Percentiles rank a stretch among this genome's conserved stretches.
Conservation (phyloP, 2,797 vertebrate genomes). For the Numenius phaeopus region DNA sequence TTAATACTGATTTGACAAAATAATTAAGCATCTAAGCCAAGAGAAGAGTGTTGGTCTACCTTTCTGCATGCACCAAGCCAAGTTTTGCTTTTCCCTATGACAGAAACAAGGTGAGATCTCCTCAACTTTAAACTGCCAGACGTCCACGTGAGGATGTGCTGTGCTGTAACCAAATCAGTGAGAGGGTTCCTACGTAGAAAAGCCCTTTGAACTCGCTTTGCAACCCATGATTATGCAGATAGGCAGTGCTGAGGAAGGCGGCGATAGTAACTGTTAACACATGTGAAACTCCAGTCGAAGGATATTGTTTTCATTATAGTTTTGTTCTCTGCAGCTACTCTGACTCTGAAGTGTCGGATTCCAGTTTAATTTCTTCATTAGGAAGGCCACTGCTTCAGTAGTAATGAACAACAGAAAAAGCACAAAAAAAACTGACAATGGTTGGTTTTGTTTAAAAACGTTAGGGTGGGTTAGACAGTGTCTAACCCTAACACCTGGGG, state of each 20-base stretch:
- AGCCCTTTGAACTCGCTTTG: background rate
- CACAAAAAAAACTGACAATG: background rate
- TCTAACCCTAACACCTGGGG: background rate
- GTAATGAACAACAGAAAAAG: constrained; percentile 27
- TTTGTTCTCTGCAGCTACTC: constrained; percentile 61
- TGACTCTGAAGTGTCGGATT: constrained; percentile 52
- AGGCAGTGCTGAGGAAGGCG: background rate
- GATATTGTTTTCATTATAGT: constrained; percentile 66
- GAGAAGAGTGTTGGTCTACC: background rate
- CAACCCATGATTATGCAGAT: background rate
- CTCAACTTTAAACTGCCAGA: background rate
- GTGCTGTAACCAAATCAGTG: background rate
- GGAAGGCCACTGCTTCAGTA: constrained; percentile 13
- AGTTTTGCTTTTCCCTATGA: background rate
- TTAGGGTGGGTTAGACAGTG: background rate
- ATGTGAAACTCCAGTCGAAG: constrained; percentile 48
- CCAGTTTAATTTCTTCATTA: constrained; percentile 68
- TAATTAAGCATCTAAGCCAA: rapidly evolving
- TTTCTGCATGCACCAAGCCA: background rate
- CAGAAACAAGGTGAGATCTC: background rate
- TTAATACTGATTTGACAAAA: background rate
- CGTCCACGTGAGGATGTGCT: background rate
- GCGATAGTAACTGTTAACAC: constrained; percentile 64
- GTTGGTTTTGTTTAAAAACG: constrained; percentile 29
- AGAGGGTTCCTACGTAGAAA: background rate